Base-by-base conservation (phyloP, 2,888 invertebrate genomes). In the Strigamia maritima region DNA sequence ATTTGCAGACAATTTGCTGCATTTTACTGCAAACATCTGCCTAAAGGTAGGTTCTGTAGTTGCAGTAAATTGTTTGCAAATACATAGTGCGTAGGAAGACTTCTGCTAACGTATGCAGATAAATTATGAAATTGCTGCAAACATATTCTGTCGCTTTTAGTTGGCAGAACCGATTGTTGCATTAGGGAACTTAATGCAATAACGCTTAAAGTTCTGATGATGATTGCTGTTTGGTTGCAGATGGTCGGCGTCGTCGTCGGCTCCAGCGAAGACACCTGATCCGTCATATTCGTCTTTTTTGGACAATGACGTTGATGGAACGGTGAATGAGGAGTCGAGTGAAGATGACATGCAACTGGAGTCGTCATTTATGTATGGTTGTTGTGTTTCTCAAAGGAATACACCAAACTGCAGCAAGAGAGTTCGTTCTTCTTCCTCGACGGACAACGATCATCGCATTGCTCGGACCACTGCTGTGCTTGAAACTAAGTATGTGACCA, bases 161-260 rank as follows among this genome's bases (percentile, higher is more conserved):
- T n/a, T n/a, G n/a, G n/a, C n/a, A n/a, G n/a, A n/a, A n/a, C n/a
- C n/a, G n/a, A n/a, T n/a, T n/a, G n/a, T n/a, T n/a, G n/a, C n/a
- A n/a, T n/a, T n/a, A n/a, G n/a, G n/a, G n/a, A n/a, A n/a, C n/a
- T n/a, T n/a, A n/a, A n/a, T n/a, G n/a, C n/a, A n/a, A n/a, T 35
- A 49, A 60, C 22, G 24, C 65, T 24, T 26, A 12, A 26, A 40
- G 16, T 26, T 12, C 24, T 65, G 49, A 49, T 31, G 65, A 26
- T 8, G 26, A 65, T 65, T 65, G 65, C 65, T 65, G 65, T 65
- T 65, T 65, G 65, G 65, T 65, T 65, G 65, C 14, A 65, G 65
- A 26, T 65, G 65, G 60, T 24, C 19, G 65, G 12, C 65, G 3
- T 26, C 16, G 2, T 35, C 31, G 60, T 24, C 19, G 65, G 12